Base-by-base conservation (phyloP, 1,140 invertebrate genomes). In the Argopecten irradians region DNA sequence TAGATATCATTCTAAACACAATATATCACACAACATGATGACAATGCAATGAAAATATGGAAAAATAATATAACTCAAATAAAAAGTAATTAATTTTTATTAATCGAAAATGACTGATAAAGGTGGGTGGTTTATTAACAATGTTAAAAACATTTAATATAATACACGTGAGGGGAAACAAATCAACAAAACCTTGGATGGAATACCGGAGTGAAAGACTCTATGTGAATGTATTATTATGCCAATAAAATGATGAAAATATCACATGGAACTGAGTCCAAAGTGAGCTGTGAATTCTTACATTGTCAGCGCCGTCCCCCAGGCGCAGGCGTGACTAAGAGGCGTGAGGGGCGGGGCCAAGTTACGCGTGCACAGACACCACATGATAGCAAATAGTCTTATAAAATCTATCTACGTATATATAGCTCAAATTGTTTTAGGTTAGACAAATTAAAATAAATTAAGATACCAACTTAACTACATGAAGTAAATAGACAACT, bases 71-170 rank as follows among this genome's bases (percentile, higher is more conserved):
- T 28, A 71, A 71, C 55, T 71, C 55, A n/a, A 71, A 28, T 71
- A 71, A 71, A 71, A 71, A 71, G 55, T 71, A 71, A 28, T 71
- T 71, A 28, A 71, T 71, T 71, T 39, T 71, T 71, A 71, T 71
- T 71, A 71, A 71, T 71, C n/a, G 55, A 71, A 71, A 71, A 71
- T 71, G 55, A 71, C n/a, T 71, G 55, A 71, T 71, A 71, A 71
- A 71, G 43, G 55, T 71, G 55, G 55, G 55, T 71, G 55, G 55
- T 71, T 71, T 5, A 71, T 3, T 71, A 71, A 71, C 55, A 71
- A 28, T 71, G 55, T 71, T 71, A n/a, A 28, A 71, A 71, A 71
- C 55, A 71, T 22, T n/a, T 71, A n/a, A 71, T 71, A 71, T 71
- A 71, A 28, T 71, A 71, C 55, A 71, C 13, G 55, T 71, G 55